Percentiles rank a stretch among this genome's conserved stretches.
phyloP scores from a whole-genome alignment of 2,888 invertebrate genomes.

The Pseudoips prasinana region DNA sequence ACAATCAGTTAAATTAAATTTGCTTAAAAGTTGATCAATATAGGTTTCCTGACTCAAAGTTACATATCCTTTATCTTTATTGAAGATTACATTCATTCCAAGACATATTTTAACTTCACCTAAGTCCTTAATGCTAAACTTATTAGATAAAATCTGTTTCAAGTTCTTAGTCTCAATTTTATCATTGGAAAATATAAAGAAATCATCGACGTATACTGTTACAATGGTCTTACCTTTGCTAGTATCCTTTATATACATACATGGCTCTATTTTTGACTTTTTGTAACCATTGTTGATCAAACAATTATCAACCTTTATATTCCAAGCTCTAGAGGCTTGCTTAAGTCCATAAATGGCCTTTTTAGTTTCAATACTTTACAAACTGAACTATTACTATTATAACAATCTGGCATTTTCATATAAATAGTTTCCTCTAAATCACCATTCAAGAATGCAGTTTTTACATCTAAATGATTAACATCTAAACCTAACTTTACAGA shows the following conservation, averaged over 20 bases:
- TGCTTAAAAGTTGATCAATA: conserved; percentile 9
- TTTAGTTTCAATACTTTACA: conserved; percentile 1
- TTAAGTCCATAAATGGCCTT: conserved; percentile 8
- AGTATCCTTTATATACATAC: conserved; percentile 7
- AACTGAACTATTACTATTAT: background rate
- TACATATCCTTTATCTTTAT: conserved; percentile 1
- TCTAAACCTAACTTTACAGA: conserved; percentile 1
- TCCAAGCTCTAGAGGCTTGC: conserved; percentile 14
- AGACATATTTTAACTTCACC: conserved; percentile 9
- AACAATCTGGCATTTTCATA: conserved; percentile 4
- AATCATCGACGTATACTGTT: conserved; percentile 19
- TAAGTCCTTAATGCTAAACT: conserved; percentile 19
- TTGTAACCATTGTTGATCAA: conserved; percentile 10
- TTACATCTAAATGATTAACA: conserved; percentile 4
- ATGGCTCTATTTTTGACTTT: conserved; percentile 11
- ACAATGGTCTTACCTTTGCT: conserved; percentile 10
- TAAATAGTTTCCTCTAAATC: conserved; percentile 5
- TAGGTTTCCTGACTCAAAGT: too few relatives aligned
- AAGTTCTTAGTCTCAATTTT: conserved; percentile 4
- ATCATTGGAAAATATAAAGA: conserved; percentile 15
- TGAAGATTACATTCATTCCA: conserved; percentile 3
- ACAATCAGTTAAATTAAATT: conserved; percentile 21
- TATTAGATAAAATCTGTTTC: conserved; percentile 2
- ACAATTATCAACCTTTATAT: conserved; percentile 15
- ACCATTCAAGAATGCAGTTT: conserved; percentile 6